Percentiles rank a stretch among this genome's conserved stretches.
Evolutionary conservation across 2,888 invertebrate genomes (phyloP).

Genomic region (Aporophyla nigra): DNA sequence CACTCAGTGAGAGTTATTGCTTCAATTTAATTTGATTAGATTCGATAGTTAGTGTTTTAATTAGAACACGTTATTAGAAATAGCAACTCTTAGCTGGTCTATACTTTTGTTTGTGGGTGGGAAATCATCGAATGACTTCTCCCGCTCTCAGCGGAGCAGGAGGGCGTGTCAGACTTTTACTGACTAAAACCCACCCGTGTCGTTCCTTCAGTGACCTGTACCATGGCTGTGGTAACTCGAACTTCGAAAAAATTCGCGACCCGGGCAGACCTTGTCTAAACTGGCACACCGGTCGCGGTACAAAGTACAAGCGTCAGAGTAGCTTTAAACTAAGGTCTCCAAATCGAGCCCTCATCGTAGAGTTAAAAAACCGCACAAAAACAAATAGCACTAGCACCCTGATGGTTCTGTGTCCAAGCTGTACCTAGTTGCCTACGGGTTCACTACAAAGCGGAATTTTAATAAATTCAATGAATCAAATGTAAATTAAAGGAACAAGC

Average conservation of each 20-base stretch:
- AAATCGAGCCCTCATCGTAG: background rate
- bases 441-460: background rate
- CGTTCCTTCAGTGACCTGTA: too few relatives aligned
- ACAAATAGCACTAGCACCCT: background rate
- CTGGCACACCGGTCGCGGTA: background rate
- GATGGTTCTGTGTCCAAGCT: background rate
- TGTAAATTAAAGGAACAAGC: background rate
- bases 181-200: too few relatives aligned
- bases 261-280: background rate
- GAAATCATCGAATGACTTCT: too few relatives aligned
- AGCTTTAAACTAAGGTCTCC: background rate
- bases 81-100: background rate
- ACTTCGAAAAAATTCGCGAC: too few relatives aligned
- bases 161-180: too few relatives aligned
- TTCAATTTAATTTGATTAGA: slow-evolving; percentile 1
- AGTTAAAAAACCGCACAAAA: background rate
- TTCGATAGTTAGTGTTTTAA: background rate
- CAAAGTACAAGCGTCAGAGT: background rate
- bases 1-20: slow-evolving; percentile 7
- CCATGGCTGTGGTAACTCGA: too few relatives aligned
- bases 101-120: too few relatives aligned
- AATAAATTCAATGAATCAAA: background rate
- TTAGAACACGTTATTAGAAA: background rate
- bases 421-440: background rate
- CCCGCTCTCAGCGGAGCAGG: too few relatives aligned